Conservation (phyloP, 2,888 invertebrate genomes). For the Stenchaetothrips biformis region DNA sequence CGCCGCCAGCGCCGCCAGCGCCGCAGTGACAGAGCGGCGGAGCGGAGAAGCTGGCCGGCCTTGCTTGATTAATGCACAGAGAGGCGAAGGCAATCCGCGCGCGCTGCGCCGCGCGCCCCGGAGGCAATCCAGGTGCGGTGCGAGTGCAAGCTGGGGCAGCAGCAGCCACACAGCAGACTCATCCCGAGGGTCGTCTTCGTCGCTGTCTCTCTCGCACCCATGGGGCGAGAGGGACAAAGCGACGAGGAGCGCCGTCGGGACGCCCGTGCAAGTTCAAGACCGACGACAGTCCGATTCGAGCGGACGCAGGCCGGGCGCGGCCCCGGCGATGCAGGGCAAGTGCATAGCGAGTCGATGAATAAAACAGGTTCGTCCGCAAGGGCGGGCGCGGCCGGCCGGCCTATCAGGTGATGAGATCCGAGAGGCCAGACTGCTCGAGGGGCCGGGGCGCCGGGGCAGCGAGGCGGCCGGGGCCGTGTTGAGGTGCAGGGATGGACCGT, state of each 20-base stretch:
- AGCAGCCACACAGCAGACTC: too few species aligned
- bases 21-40: not conserved
- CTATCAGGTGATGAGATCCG: constrained; percentile 24
- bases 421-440: not conserved
- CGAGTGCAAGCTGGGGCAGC: too few species aligned
- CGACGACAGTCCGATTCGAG: too few species aligned
- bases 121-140: not conserved
- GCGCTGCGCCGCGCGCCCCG: not conserved
- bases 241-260: too few species aligned
- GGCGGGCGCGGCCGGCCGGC: not conserved
- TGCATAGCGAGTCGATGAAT: not conserved
- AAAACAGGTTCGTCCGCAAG: not conserved
- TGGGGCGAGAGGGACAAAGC: too few species aligned
- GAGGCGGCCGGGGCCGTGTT: too few species aligned
- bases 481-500: too few species aligned
- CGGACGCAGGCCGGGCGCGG: not conserved
- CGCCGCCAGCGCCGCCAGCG: not conserved
- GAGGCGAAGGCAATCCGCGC: not conserved
- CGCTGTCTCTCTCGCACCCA: too few species aligned
- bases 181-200: too few species aligned
- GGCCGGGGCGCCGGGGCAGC: not conserved
- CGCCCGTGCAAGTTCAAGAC: too few species aligned
- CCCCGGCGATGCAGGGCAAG: not conserved
- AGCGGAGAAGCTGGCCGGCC: not conserved
- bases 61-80: not conserved